Base-by-base conservation (phyloP, 2,797 vertebrate genomes). In the Hemitrygon akajei region DNA sequence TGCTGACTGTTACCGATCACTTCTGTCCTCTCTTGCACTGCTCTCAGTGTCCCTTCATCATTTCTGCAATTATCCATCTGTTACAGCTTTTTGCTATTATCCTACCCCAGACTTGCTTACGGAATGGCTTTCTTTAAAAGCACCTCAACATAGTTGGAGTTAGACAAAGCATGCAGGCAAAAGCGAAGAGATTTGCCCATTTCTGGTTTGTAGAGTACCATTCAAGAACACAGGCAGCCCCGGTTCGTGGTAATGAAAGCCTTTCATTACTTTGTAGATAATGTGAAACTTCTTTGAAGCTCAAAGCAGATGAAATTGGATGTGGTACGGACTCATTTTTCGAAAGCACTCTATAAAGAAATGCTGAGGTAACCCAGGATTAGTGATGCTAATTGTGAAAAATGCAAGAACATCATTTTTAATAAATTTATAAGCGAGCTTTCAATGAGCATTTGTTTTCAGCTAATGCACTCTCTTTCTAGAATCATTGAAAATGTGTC, bases 241-340 rank as follows among this genome's bases (percentile, higher is more conserved):
- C 69, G 56, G 56, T 93, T 93, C 71, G 37, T 47, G 14, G 25
- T 76, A 93, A 93, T 93, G 91, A 93, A 93, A 93, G 91, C 71
- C 37, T 93, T 75, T 93, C 71, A 93, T 93, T 75, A 93, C 91
- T 93, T 93, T 76, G 91, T 58, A 93, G 91, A 93, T 93, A 93
- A 93, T 93, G 91, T 93, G 91, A 93, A 93, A 93, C 91, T 93
- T 58, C 69, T 93, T 93, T 93, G 91, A 93, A 93, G 91, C 69
- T 27, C 73, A 93, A 76, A 93, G 91, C 91, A 58, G 91, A 93
- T 93, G 91, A 93, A 93, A 93, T 71, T 93, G 71, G 73, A 93
- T 76, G 71, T 75, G 30, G 30, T 73, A 73, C 30, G 69, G 40
- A 75, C 47, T 76, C 91, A 93, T 93, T 93, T 93, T 93, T 56